These are phyloP conservation scores for Melanostigma gelatinosum DNA, from an alignment of 2,113 vertebrate species.

Conservation along the genomic window DNA sequence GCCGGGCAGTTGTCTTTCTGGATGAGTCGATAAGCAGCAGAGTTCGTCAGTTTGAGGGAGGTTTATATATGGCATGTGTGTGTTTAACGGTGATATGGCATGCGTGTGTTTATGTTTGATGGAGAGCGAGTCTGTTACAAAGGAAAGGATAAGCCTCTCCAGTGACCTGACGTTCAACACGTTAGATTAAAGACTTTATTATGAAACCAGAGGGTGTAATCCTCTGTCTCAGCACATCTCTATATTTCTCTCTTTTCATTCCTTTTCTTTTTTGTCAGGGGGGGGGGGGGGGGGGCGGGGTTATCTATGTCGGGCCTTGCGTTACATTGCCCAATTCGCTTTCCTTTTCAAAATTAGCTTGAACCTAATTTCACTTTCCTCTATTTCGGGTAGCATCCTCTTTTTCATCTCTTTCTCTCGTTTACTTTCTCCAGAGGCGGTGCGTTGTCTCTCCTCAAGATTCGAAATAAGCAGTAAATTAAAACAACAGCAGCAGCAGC, in stretches of 20 bases:
- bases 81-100: neutral
- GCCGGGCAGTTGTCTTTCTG: constrained; percentile 19
- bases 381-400: constrained; percentile 33
- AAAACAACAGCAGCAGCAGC: constrained; percentile 34
- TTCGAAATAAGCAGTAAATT: constrained; percentile 39
- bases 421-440: constrained; percentile 22
- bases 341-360: constrained; percentile 49
- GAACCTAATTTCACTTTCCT: constrained; percentile 47
- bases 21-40: constrained; percentile 38
- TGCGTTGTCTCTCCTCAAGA: constrained; percentile 17
- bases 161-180: constrained; percentile 34
- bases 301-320: constrained; percentile 2
- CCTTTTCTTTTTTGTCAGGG: neutral
- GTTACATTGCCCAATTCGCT: constrained; percentile 27
- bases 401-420: constrained; percentile 19
- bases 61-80: constrained; percentile 2
- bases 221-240: constrained; percentile 6
- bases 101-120: constrained; percentile 7
- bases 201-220: constrained; percentile 48
- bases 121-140: constrained; percentile 21
- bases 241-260: constrained; percentile 22
- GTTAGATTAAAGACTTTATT: constrained; percentile 51
- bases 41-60: neutral
- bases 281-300: no score
- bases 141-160: constrained; percentile 30